Evolutionary conservation across 35 echinoderm and acorn worm genomes (phyloP).

Genomic region (Apostichopus californicus): DNA sequence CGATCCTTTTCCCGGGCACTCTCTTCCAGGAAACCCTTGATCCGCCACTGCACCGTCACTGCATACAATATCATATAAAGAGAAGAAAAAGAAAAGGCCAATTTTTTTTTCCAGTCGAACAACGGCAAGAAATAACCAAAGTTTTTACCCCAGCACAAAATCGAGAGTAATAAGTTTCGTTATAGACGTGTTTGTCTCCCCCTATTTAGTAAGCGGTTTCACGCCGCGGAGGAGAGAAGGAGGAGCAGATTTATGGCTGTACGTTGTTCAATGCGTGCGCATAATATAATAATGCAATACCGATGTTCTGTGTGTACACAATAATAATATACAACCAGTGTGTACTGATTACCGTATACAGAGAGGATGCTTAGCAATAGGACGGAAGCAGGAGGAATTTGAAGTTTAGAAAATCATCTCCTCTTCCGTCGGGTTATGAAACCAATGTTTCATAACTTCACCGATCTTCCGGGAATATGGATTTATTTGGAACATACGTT

Average conservation of each 20-base stretch:
- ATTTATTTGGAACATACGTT: slow-evolving; percentile 42
- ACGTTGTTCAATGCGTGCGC: no score
- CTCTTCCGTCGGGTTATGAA: slow-evolving; percentile 30
- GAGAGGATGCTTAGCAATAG: slow-evolving; percentile 1
- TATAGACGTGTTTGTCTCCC: neutral
- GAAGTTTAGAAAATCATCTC: neutral
- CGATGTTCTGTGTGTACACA: no score
- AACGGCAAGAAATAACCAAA: no score
- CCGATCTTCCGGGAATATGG: slow-evolving; percentile 38
- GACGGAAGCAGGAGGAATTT: neutral
- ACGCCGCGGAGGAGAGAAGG: neutral
- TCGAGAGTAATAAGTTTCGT: no score
- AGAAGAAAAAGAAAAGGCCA: no score
- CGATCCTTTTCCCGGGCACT: no score
- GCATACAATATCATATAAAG: no score
- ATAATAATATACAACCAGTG: neutral
- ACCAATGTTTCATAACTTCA: slow-evolving; percentile 30
- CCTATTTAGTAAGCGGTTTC: neutral
- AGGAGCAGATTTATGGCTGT: neutral
- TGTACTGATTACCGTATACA: neutral
- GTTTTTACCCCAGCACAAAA: no score
- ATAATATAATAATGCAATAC: neutral
- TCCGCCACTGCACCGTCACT: no score
- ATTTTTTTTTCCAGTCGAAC: no score
- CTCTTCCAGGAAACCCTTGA: no score